Percentiles rank a stretch among this genome's conserved stretches.
Conservation (phyloP, 2,797 vertebrate species). For the Thamnophis elegans region DNA sequence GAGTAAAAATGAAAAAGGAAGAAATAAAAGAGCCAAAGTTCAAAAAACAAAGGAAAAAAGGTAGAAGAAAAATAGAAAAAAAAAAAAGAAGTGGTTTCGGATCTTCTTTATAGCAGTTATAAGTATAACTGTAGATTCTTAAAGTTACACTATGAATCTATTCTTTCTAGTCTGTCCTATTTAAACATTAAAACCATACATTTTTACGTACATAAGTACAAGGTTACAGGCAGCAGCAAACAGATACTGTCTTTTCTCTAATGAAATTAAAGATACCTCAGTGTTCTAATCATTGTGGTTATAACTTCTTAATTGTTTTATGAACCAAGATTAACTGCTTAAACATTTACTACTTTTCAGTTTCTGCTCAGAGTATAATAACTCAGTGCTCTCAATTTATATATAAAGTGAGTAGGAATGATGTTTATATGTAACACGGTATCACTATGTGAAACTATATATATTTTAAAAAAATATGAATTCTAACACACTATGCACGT, state of each 20-base stretch:
- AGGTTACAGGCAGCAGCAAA: background rate
- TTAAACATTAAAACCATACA: background rate
- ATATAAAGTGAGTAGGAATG: background rate
- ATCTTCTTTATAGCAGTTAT: background rate
- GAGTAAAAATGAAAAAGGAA: background rate
- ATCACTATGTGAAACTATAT: background rate
- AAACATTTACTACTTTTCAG: background rate
- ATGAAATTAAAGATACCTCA: background rate
- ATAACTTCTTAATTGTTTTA: background rate
- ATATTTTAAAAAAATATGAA: background rate
- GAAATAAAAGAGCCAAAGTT: background rate
- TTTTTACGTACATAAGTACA: background rate
- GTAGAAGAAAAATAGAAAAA: background rate
- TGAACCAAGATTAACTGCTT: background rate
- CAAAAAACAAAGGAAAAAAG: background rate
- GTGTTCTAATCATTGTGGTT: background rate
- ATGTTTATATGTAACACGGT: background rate
- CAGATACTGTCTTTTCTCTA: background rate
- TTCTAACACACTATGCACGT: background rate
- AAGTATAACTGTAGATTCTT: background rate
- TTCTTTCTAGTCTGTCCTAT: background rate
- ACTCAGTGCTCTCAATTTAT: background rate
- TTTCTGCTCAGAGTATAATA: background rate
- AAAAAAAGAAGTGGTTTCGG: background rate
- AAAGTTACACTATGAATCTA: background rate